phyloP scores from a whole-genome alignment of 2,888 invertebrate species.

The Drosophila ustulata region DNA sequence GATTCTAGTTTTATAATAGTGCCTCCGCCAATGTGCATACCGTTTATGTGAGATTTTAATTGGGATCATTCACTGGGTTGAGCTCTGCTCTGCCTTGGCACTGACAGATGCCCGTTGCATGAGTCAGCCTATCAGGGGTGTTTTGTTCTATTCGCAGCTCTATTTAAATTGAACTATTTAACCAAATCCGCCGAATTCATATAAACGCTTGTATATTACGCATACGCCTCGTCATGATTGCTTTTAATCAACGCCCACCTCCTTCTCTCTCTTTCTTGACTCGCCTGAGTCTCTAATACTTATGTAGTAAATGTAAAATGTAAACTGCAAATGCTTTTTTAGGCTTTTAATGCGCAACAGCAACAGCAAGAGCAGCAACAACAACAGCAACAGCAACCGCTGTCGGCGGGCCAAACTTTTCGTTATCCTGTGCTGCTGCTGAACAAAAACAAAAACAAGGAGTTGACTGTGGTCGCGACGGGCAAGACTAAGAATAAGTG shows the following conservation, averaged over 20 bases:
- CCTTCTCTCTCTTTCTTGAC: slow-evolving; percentile 15
- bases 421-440: slow-evolving; percentile 85
- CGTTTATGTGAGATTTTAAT: slow-evolving; percentile 51
- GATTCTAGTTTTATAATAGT: slow-evolving; percentile 37
- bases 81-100: slow-evolving; percentile 44
- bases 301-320: slow-evolving; percentile 28
- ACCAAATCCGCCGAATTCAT: slow-evolving; percentile 31
- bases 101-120: slow-evolving; percentile 34
- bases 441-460: slow-evolving; percentile 85
- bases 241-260: slow-evolving; percentile 18
- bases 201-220: slow-evolving; percentile 66
- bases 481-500: slow-evolving; percentile 84
- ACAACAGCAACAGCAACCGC: slow-evolving; percentile 54
- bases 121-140: slow-evolving; percentile 22
- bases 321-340: slow-evolving; percentile 67
- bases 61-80: slow-evolving; percentile 37
- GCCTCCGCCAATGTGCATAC: background rate
- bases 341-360: slow-evolving; percentile 71
- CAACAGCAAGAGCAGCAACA: slow-evolving; percentile 64
- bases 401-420: slow-evolving; percentile 68
- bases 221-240: slow-evolving; percentile 67
- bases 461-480: slow-evolving; percentile 84
- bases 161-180: background rate
- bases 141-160: background rate
- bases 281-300: background rate